A percentile compares a stretch with the other conserved stretches of the same genome.
Conservation (phyloP, 2,113 vertebrate genomes). For the Sander vitreus region DNA sequence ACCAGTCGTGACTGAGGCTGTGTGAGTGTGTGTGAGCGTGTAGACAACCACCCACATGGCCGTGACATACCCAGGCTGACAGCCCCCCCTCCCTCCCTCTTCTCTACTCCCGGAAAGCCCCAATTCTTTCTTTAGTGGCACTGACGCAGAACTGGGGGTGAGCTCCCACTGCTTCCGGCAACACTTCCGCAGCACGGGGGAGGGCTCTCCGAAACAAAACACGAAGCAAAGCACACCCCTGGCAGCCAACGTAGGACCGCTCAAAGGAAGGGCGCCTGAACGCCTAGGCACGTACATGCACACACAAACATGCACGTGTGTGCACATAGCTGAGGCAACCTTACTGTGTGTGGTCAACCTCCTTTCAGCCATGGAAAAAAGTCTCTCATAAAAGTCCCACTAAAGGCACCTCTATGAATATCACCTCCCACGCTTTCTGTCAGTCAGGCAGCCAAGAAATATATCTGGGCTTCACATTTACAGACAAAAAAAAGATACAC, state of each 20-base stretch:
- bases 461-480: constrained; percentile 78
- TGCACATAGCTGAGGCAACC: constrained; percentile 60
- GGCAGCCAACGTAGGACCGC: constrained; percentile 75
- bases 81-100: constrained; percentile 54
- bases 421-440: constrained; percentile 81
- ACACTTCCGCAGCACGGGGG: constrained; percentile 77
- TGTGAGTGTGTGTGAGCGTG: constrained; percentile 44
- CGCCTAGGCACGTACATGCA: constrained; percentile 35
- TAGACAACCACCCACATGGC: constrained; percentile 82
- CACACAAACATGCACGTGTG: constrained; percentile 54
- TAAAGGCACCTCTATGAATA: constrained; percentile 86
- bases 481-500: constrained; percentile 28
- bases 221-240: constrained; percentile 76
- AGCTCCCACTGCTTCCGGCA: constrained; percentile 80
- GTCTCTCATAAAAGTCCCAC: constrained; percentile 84
- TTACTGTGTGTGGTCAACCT: constrained; percentile 82
- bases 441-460: constrained; percentile 75
- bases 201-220: constrained; percentile 79
- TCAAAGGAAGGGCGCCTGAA: constrained; percentile 67
- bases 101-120: constrained; percentile 79
- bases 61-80: constrained; percentile 77
- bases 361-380: constrained; percentile 84
- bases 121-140: constrained; percentile 76
- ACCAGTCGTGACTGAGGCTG: constrained; percentile 70
- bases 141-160: constrained; percentile 82